Evolutionary conservation across 2,113 vertebrate genomes (phyloP), one percentile per base, ranked within the genome.

Genomic region (Phaetusa simplex): DNA sequence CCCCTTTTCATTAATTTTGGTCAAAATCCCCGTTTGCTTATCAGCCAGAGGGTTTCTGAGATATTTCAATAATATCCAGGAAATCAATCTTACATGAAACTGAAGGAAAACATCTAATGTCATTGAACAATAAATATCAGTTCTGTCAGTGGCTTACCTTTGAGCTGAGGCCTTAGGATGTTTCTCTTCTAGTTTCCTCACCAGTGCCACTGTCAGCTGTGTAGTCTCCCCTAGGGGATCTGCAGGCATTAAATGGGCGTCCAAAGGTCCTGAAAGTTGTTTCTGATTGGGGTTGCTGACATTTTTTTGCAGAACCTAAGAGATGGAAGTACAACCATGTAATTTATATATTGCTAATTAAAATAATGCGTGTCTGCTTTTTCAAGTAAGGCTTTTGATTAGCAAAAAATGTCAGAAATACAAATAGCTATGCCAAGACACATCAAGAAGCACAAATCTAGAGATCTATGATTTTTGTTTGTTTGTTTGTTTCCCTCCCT

Each of bases 1-100:
- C 94, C 79, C 95, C 71, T 97, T 97, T 97, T 94, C 90, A 97
- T 96, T 98, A 97, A 96, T 95, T 97, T 96, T 97, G 95, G 98
- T 96, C 91, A 93, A 88, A 98, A 98, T 98, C 94, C 92, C 97
- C 74, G 95, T 98, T 95, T 95, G 96, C 98, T 98, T 97, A 95
- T 97, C 97, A 98, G 98, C 99, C 98, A 96, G 96, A 98, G 98
- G 99, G 98, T 98, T 98, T 98, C 97, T 97, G 98, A 99, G 99
- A 98, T 99, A 99, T 99, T 99, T 99, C 98, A 98, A 98, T 99
- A 98, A 98, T 98, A 98, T 98, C 98, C 98, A 98, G 97, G 98
- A 99, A 99, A 99, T 99, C 98, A 98, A 98, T 99, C 98, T 99
- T 98, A 99, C 98, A 98, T 98, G 98, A 99, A 99, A 99, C 98